These are phyloP conservation scores for Onychomys torridus DNA, from an alignment of 2,797 vertebrate species.

Conservation along the genomic window DNA sequence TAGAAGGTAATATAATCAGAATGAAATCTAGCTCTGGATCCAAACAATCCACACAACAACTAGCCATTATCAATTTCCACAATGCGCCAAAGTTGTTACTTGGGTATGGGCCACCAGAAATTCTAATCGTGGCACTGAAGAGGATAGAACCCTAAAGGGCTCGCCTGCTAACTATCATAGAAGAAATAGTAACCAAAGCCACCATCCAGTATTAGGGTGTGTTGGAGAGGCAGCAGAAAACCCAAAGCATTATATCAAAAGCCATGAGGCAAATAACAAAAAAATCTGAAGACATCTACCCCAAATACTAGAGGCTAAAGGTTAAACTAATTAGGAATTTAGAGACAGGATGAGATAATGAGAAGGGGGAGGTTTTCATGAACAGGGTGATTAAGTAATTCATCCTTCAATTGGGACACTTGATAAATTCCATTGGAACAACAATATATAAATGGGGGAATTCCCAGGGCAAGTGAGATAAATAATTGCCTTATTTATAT, in stretches of 20 bases:
- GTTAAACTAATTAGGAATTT: constrained; percentile 20
- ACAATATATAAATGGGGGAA: not conserved
- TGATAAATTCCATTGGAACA: not conserved
- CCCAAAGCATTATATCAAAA: constrained; percentile 7
- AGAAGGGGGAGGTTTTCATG: not conserved
- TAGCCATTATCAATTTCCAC: constrained; percentile 48
- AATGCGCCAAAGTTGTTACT: constrained; percentile 47
- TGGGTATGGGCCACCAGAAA: not conserved
- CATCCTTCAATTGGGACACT: not conserved
- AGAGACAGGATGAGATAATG: constrained; percentile 37
- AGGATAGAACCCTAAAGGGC: not conserved
- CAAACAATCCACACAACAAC: too few relatives aligned
- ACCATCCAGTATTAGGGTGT: not conserved
- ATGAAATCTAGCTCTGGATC: too few relatives aligned
- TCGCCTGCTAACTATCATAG: not conserved
- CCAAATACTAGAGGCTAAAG: not conserved
- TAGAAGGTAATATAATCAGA: too few relatives aligned
- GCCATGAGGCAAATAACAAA: not conserved
- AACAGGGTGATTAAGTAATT: constrained; percentile 48
- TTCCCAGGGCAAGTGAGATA: constrained; percentile 6
- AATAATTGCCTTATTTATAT: constrained; percentile 29
- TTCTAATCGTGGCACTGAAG: not conserved
- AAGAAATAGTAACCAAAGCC: not conserved
- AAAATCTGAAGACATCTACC: constrained; percentile 23
- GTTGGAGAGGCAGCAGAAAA: not conserved